These are phyloP conservation scores for Phorcus lineatus DNA, from an alignment of 2,888 invertebrate genomes.

Conservation along the genomic window DNA sequence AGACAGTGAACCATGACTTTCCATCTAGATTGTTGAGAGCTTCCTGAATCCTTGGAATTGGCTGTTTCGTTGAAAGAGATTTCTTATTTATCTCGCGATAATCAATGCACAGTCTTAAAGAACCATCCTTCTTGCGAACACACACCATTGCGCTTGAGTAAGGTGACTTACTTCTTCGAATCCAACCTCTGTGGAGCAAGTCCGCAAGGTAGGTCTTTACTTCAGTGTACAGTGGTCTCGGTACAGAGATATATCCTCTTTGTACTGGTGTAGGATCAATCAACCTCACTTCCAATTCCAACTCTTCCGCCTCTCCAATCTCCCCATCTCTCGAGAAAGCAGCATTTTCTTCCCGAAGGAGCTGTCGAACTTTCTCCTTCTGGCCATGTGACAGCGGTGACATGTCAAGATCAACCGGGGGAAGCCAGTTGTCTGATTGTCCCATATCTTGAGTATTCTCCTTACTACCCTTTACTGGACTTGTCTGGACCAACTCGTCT, in stretches of 20 bases:
- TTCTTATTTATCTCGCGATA: constrained; percentile 38
- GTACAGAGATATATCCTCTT: not conserved
- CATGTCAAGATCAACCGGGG: no score
- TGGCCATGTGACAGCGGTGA: no score
- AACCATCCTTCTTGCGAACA: not conserved
- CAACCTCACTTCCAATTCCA: not conserved
- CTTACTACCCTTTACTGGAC: no score
- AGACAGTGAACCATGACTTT: constrained; percentile 24
- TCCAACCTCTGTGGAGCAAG: not conserved
- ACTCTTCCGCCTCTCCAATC: not conserved
- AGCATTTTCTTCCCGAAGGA: no score
- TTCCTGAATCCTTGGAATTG: constrained; percentile 32
- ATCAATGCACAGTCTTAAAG: constrained; percentile 34
- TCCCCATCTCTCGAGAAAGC: not conserved
- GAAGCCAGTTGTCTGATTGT: no score
- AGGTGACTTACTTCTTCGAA: not conserved
- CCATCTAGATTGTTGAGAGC: not conserved
- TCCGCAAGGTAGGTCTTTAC: not conserved
- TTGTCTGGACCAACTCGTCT: no score
- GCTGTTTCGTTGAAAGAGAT: constrained; percentile 29
- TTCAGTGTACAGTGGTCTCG: not conserved
- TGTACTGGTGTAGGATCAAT: not conserved
- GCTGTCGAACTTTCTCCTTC: no score
- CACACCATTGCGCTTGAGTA: not conserved
- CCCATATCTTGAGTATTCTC: no score